A percentile compares a stretch with the other conserved stretches of the same genome.
These are phyloP conservation scores for Cheiracanthium punctorium DNA, from an alignment of 2,888 invertebrate genomes.

Conservation along the genomic window DNA sequence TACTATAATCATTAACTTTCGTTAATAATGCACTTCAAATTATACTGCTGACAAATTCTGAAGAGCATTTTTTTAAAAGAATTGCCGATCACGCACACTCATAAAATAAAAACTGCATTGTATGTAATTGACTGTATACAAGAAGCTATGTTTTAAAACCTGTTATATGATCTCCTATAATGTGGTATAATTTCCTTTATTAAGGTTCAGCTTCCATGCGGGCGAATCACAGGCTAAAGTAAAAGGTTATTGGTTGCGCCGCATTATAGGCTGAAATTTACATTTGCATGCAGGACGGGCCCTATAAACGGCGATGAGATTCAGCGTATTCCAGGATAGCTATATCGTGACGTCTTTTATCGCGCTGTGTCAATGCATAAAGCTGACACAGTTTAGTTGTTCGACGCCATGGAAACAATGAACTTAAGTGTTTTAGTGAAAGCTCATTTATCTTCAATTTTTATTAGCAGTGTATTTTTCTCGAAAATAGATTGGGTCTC, in stretches of 20 bases:
- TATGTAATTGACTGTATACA: too few species aligned
- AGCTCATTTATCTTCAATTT: not conserved
- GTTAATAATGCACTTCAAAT: too few species aligned
- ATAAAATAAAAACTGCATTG: too few species aligned
- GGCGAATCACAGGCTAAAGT: too few species aligned
- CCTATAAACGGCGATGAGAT: not conserved
- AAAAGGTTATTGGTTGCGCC: not conserved
- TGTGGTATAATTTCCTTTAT: not conserved
- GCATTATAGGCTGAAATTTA: not conserved
- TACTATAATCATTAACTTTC: too few species aligned
- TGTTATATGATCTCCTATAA: not conserved
- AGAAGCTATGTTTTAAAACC: not conserved
- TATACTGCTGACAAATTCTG: too few species aligned
- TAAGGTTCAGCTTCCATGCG: not conserved
- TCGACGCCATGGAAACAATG: conserved; percentile 4
- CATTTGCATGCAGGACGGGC: not conserved
- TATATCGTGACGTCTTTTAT: conserved; percentile 5
- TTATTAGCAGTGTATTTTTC: too few species aligned
- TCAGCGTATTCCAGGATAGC: not conserved
- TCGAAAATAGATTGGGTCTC: too few species aligned
- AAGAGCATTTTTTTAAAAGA: too few species aligned
- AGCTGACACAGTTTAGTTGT: not conserved
- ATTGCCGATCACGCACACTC: too few species aligned
- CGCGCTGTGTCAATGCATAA: not conserved
- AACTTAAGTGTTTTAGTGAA: not conserved